Conservation (phyloP, 2,888 invertebrate genomes). For the Salpingus planirostris region DNA sequence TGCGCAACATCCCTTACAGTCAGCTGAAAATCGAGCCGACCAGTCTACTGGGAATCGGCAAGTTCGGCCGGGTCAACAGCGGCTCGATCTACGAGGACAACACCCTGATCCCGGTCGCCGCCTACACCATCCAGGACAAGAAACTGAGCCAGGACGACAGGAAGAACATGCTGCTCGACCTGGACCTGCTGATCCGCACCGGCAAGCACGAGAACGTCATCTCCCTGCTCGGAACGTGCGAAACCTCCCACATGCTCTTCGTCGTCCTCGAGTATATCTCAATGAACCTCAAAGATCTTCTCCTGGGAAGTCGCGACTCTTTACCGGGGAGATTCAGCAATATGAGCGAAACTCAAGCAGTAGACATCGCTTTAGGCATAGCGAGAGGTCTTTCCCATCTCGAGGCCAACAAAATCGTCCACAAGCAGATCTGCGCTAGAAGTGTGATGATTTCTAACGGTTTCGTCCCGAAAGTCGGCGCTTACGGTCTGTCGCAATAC, state of each 20-base stretch:
- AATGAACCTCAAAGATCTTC: conserved; percentile 59
- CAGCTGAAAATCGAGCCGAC: conserved; percentile 59
- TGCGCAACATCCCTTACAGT: conserved; percentile 66
- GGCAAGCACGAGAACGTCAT: conserved; percentile 64
- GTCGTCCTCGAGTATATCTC: conserved; percentile 63
- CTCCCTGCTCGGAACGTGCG: conserved; percentile 69
- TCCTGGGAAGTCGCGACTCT: conserved; percentile 53
- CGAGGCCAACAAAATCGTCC: conserved; percentile 58
- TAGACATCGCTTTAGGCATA: conserved; percentile 59
- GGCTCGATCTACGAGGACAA: conserved; percentile 59
- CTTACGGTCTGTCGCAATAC: conserved; percentile 66
- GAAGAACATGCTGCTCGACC: conserved; percentile 54
- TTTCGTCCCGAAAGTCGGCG: conserved; percentile 61
- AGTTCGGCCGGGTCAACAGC: conserved; percentile 68
- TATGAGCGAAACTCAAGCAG: conserved; percentile 52
- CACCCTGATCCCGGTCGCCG: conserved; percentile 45
- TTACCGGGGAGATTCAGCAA: conserved; percentile 44
- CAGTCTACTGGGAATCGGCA: conserved; percentile 62
- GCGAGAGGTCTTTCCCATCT: conserved; percentile 65
- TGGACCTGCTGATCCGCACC: conserved; percentile 61
- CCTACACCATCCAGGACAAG: conserved; percentile 58
- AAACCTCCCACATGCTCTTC: conserved; percentile 65
- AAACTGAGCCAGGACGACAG: conserved; percentile 42
- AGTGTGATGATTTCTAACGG: conserved; percentile 59
- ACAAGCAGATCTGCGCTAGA: conserved; percentile 63